Evolutionary conservation across 1,140 invertebrate genomes (phyloP).

Genomic region (Solenopsis fugax): DNA sequence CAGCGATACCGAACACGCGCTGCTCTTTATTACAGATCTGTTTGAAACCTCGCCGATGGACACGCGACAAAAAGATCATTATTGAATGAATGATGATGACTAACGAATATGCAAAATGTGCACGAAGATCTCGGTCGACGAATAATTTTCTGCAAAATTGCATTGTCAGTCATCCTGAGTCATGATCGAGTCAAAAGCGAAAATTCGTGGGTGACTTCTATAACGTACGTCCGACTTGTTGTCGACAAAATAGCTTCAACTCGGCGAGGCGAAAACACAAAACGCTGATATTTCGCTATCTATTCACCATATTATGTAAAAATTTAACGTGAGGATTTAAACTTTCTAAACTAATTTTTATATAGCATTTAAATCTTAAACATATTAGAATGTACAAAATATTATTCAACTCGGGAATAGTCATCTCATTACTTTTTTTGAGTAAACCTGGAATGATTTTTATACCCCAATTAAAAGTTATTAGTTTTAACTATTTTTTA

Average conservation of each 20-base stretch:
- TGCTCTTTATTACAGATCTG: slow-evolving; percentile 40
- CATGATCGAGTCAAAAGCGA: background rate
- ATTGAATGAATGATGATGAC: background rate
- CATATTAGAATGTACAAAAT: background rate
- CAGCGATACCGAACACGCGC: slow-evolving; percentile 10
- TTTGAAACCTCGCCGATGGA: slow-evolving; percentile 14
- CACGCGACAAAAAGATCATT: slow-evolving; percentile 7
- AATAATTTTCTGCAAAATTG: slow-evolving; percentile 11
- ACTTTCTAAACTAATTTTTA: background rate
- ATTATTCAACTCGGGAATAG: too few relatives aligned
- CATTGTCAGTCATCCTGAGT: slow-evolving; percentile 16
- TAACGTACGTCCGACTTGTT: slow-evolving; percentile 10
- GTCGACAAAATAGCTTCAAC: background rate
- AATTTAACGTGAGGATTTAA: background rate
- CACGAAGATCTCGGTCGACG: background rate
- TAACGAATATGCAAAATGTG: background rate
- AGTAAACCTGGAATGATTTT: too few relatives aligned
- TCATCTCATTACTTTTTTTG: too few relatives aligned
- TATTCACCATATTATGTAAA: background rate
- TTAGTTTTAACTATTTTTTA: too few relatives aligned
- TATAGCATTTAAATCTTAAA: background rate
- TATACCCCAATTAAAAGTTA: too few relatives aligned
- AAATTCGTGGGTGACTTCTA: background rate
- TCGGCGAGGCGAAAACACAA: background rate
- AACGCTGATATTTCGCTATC: background rate